Base-by-base conservation (phyloP, 2,888 invertebrate species). In the Habrosyne pyritoides region DNA sequence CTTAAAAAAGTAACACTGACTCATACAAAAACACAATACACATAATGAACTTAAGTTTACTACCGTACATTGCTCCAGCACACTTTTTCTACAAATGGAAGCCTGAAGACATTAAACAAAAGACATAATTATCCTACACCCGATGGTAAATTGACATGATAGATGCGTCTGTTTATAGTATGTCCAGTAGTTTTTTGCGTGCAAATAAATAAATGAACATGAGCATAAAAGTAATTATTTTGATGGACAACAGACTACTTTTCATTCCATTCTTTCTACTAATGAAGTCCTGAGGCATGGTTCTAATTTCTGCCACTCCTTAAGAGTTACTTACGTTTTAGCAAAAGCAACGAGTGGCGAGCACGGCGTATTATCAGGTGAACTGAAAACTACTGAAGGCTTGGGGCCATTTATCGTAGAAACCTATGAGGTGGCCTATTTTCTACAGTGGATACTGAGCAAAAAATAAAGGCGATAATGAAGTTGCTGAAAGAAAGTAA, bases 1-100 rank as follows among this genome's bases (percentile, higher is more conserved):
- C 49, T 55, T 36, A 28, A 55, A 22, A 51, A 47, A 53, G 28
- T 28, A 26, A 54, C 28, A 47, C 24, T 50, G 50, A 50, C 14
- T 50, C 50, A 50, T 30, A 18, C 28, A 21, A 18, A 12, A 28
- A 50, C 50, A 50, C 50, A 50, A 50, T 50, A 28, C 28, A 21
- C 26, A 30, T 50, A 50, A 50, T 50, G 50, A 50, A 30, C 28
- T 28, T 47, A 50, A 18, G 50, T 50, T 28, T 28, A 26, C 28
- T 26, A 28, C 26, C 49, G 49, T 49, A 49, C 50, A 30, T 28
- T 28, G 50, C 28, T 21, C 28, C 50, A 28, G 8, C 28, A 21
- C 18, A 18, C 14, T 26, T 50, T 50, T 50, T 50, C 21, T 50
- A 18, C 50, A 8, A 50, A 26, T 50, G 50, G 26, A 50, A 50